Base-by-base conservation (phyloP, 2,888 invertebrate genomes). In the Bedellia somnulentella region DNA sequence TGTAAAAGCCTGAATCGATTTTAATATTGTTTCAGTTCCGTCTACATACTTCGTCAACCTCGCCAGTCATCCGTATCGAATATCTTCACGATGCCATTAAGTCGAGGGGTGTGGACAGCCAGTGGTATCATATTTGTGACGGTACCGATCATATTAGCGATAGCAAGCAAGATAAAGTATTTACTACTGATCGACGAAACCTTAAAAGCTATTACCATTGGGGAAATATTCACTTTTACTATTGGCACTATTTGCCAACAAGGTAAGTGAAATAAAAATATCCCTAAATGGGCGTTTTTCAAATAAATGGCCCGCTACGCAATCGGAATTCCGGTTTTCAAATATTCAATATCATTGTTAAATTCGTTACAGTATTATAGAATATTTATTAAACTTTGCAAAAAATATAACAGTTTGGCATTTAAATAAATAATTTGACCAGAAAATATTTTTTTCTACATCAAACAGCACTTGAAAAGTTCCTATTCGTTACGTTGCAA, bases 11-110 rank as follows among this genome's bases (percentile, higher is more conserved):
- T n/a, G n/a, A n/a, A n/a, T n/a, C n/a, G n/a, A n/a, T n/a, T n/a
- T 18, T 18, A 6, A 18, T 18, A 18, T 9, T 44, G 49, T 3
- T 49, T 45, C 46, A 78, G 82, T 14, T 71, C 79, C 1, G 68
- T 78, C 3, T 73, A 82, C 32, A 66, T 83, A 46, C 83, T 83
- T 51, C 78, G 80, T 0, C 83, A 83, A 48, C 83, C 83, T 2
- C 58, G 81, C 2, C 64, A 80, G 10, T 81, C 83, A 1, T 73
- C 80, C 0, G 80, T 83, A 21, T 62, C 70, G 21, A 83, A 83
- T 49, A 80, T 83, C 38, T 83, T 81, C 50, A 45, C 78, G 26
- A 55, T 81, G 50, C 82, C 83, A 29, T 82, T 83, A 52, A 64
- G 68, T 37, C 42, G 50, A 34, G 73, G 75, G 35, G 82, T 83